Conservation (phyloP, 2,888 invertebrate genomes). For the Aproaerema taeniolella region DNA sequence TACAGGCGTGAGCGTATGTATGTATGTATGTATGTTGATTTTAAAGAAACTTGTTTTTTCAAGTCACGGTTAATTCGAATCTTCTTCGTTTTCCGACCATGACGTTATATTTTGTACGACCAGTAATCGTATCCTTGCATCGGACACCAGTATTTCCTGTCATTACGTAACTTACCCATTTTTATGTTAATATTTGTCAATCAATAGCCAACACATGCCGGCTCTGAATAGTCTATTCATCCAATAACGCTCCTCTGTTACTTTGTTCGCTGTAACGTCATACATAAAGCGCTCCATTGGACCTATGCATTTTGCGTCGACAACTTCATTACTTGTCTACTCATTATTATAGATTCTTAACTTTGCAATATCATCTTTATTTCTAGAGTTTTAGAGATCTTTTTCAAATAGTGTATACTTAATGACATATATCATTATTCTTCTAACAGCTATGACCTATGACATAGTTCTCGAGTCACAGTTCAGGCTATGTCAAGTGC, state of each 20-base stretch:
- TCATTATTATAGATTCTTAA: slow-evolving; percentile 4
- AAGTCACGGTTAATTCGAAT: too few species aligned
- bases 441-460: slow-evolving; percentile 9
- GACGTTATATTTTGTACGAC: too few species aligned
- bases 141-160: too few species aligned
- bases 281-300: slow-evolving; percentile 15
- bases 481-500: slow-evolving; percentile 33
- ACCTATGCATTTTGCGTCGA: slow-evolving; percentile 15
- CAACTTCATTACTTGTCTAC: slow-evolving; percentile 17
- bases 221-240: slow-evolving; percentile 10
- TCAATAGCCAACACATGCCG: slow-evolving; percentile 5
- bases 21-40: too few species aligned
- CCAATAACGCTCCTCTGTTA: slow-evolving; percentile 17
- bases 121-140: too few species aligned
- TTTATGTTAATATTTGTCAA: slow-evolving; percentile 5
- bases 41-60: too few species aligned
- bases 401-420: neutral
- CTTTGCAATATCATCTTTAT: neutral
- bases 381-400: neutral
- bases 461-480: slow-evolving; percentile 30
- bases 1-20: too few species aligned
- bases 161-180: too few species aligned
- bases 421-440: neutral
- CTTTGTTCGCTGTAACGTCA: slow-evolving; percentile 16
- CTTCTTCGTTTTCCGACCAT: too few species aligned